phyloP scores from a whole-genome alignment of 2,113 vertebrate species.

The Raja brachyura region DNA sequence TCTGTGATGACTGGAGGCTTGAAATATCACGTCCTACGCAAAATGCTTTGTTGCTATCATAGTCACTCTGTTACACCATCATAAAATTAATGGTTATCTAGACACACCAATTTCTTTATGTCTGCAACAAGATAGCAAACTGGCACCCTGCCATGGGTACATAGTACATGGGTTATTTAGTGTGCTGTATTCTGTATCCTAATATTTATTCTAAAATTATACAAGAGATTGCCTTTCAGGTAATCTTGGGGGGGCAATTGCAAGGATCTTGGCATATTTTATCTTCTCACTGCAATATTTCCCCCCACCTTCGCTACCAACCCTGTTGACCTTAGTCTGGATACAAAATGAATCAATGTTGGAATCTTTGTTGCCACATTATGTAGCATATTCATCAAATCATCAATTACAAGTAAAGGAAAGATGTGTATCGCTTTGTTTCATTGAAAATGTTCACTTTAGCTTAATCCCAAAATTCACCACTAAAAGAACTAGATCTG shows the following conservation, averaged over 20 bases:
- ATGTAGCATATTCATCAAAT: not conserved
- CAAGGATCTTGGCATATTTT: not conserved
- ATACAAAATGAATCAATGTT: not conserved
- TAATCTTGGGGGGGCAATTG: not conserved
- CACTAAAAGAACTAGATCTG: no score
- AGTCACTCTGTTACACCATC: not conserved
- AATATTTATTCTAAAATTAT: not conserved
- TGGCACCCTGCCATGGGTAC: not conserved
- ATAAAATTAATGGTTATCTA: not conserved
- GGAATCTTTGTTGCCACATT: not conserved
- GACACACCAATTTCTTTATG: not conserved
- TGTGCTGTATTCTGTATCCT: not conserved
- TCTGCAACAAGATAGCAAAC: not conserved
- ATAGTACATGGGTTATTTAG: not conserved
- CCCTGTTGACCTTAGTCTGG: not conserved
- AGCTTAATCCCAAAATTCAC: no score
- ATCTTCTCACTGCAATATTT: not conserved
- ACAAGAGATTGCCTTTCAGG: not conserved
- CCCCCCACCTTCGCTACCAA: not conserved
- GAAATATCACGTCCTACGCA: not conserved
- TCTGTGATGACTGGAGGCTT: not conserved
- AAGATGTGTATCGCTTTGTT: not conserved
- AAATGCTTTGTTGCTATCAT: not conserved
- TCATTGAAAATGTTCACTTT: no score
- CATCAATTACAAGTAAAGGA: no score